phyloP scores from a whole-genome alignment of 2,888 invertebrate genomes.

The Trachelus tabidus region DNA sequence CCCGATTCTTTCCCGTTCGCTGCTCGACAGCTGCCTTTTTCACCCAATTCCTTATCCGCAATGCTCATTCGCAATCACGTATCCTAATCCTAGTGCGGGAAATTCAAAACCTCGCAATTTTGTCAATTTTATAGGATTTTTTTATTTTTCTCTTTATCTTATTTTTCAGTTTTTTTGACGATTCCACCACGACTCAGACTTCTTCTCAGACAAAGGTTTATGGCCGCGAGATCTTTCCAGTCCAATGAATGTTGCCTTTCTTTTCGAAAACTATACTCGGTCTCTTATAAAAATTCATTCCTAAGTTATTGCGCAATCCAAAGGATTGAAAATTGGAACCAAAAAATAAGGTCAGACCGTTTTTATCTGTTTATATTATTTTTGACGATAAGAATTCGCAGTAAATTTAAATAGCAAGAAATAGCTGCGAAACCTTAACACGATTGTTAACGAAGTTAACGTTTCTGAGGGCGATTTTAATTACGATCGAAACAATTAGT shows the following conservation, averaged over 20 bases:
- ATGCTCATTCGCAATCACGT: neutral
- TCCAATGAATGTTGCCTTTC: neutral
- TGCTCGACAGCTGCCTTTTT: constrained; percentile 12
- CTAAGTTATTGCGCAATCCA: neutral
- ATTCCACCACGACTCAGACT: neutral
- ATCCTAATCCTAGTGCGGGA: neutral
- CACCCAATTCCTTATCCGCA: neutral
- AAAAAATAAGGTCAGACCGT: neutral
- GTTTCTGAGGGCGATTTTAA: neutral
- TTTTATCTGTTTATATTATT: neutral
- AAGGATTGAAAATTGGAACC: neutral
- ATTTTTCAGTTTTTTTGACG: neutral
- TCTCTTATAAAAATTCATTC: neutral
- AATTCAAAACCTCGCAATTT: neutral
- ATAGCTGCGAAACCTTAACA: neutral
- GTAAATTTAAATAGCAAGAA: neutral
- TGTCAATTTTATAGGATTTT: neutral
- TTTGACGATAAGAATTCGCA: neutral
- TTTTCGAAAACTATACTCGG: neutral
- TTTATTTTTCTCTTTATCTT: neutral
- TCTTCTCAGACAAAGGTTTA: neutral
- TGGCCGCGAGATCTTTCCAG: neutral
- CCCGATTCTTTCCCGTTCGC: constrained; percentile 13
- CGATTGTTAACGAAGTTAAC: neutral
- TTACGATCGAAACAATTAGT: neutral